Percentiles rank a stretch among this genome's conserved stretches.
Evolutionary conservation across 2,888 invertebrate species (phyloP).

Genomic region (Pterobdella sp.): DNA sequence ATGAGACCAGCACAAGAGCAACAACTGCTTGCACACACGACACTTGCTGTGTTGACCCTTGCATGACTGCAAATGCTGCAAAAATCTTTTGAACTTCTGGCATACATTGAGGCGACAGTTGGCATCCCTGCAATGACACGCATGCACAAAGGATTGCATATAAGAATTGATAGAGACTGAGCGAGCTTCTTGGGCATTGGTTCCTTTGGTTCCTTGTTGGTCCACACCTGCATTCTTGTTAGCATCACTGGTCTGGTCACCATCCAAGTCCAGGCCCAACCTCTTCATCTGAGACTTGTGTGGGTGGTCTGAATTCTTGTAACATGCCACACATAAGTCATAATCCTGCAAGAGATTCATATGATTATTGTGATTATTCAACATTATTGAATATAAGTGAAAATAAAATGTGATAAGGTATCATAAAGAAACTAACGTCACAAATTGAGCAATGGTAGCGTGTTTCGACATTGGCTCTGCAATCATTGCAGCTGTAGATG

Average conservation of each 20-base stretch:
- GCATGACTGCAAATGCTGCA: constrained; percentile 91
- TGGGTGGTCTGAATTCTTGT: constrained; percentile 85
- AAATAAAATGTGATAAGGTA: background rate
- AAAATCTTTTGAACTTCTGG: constrained; percentile 97
- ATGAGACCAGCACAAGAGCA: constrained; percentile 95
- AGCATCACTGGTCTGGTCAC: constrained; percentile 55
- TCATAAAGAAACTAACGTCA: constrained; percentile 62
- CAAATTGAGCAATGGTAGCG: constrained; percentile 88
- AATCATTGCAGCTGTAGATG: constrained; percentile 96
- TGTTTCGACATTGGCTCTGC: constrained; percentile 89
- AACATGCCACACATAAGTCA: constrained; percentile 90
- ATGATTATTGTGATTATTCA: background rate
- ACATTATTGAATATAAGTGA: background rate
- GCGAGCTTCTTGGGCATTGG: constrained; percentile 79
- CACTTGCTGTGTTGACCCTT: constrained; percentile 76
- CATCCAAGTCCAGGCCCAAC: constrained; percentile 61
- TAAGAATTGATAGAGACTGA: constrained; percentile 82
- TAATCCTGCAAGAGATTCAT: constrained; percentile 64
- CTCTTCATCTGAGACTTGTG: constrained; percentile 83
- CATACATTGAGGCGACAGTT: constrained; percentile 95
- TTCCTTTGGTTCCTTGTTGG: constrained; percentile 44
- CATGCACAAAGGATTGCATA: constrained; percentile 86
- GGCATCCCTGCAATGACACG: constrained; percentile 95
- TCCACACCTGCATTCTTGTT: background rate
- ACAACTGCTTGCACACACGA: constrained; percentile 96